A percentile compares a stretch with the other conserved stretches of the same genome.
Evolutionary conservation across 1,140 invertebrate genomes (phyloP).

Genomic region (Atta colombica): DNA sequence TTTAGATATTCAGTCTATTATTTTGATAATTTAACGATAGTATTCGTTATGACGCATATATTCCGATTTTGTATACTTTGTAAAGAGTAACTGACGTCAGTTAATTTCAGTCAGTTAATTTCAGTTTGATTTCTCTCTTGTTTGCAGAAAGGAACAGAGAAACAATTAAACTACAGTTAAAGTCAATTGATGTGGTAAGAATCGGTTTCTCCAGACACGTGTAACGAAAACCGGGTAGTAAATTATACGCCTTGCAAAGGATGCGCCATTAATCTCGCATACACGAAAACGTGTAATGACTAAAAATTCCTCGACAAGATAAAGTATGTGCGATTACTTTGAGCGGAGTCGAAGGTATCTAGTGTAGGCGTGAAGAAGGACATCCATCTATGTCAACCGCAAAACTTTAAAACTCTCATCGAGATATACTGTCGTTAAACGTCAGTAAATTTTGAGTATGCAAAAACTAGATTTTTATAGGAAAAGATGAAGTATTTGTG

Average conservation of each 20-base stretch:
- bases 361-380: not conserved
- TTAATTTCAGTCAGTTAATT: conserved; percentile 8
- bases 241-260: conserved; percentile 14
- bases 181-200: conserved; percentile 37
- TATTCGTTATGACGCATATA: not conserved
- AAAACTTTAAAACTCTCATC: conserved; percentile 16
- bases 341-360: conserved; percentile 6
- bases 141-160: conserved; percentile 4
- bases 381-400: conserved; percentile 26
- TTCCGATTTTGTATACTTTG: not conserved
- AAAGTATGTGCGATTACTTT: conserved; percentile 32
- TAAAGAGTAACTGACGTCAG: conserved; percentile 11
- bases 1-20: not conserved
- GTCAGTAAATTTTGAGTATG: not conserved
- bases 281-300: conserved; percentile 20
- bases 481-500: not conserved
- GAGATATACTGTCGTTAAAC: not conserved
- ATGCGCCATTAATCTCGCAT: conserved; percentile 20
- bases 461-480: not conserved
- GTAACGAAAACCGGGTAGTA: conserved; percentile 22
- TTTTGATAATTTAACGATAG: not conserved
- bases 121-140: conserved; percentile 40
- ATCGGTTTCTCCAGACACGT: conserved; percentile 15
- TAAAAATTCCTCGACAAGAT: conserved; percentile 45
- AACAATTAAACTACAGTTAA: conserved; percentile 54